A percentile compares a stretch with the other conserved stretches of the same genome.
These are phyloP conservation scores for Montifringilla adamsi DNA, from an alignment of 2,113 vertebrate genomes.

Conservation along the genomic window DNA sequence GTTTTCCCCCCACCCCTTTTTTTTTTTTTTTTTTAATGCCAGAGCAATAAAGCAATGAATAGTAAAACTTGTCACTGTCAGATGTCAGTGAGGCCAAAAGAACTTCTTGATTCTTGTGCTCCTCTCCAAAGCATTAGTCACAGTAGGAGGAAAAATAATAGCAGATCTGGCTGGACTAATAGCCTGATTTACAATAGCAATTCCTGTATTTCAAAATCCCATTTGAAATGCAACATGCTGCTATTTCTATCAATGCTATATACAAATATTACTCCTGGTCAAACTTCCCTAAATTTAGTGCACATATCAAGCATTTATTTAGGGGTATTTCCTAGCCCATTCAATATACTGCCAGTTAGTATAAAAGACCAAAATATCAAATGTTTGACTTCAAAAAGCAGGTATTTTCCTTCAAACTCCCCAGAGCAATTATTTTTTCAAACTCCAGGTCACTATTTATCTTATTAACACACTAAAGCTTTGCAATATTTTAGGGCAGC, in stretches of 20 bases:
- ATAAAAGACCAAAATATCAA: neutral
- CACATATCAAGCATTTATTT: neutral
- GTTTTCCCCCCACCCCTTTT: rapidly evolving
- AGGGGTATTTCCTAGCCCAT: neutral
- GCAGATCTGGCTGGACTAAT: neutral
- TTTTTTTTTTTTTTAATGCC: neutral
- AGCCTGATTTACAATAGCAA: neutral
- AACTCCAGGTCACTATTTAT: neutral
- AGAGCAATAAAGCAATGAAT: neutral
- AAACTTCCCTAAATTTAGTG: neutral
- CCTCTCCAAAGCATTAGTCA: neutral
- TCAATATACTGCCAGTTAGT: neutral
- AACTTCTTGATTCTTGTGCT: neutral
- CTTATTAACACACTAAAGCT: neutral
- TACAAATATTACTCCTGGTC: neutral
- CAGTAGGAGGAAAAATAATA: neutral
- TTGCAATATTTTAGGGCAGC: neutral
- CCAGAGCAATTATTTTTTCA: neutral
- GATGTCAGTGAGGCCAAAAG: neutral
- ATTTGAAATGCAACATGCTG: neutral
- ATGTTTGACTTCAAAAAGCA: neutral
- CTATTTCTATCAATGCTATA: neutral
- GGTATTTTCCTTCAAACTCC: neutral
- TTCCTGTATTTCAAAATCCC: neutral
- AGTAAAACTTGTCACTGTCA: neutral